A percentile compares a stretch with the other conserved stretches of the same genome.
Conservation (phyloP, 2,797 vertebrate species). For the Diceros bicornis region DNA sequence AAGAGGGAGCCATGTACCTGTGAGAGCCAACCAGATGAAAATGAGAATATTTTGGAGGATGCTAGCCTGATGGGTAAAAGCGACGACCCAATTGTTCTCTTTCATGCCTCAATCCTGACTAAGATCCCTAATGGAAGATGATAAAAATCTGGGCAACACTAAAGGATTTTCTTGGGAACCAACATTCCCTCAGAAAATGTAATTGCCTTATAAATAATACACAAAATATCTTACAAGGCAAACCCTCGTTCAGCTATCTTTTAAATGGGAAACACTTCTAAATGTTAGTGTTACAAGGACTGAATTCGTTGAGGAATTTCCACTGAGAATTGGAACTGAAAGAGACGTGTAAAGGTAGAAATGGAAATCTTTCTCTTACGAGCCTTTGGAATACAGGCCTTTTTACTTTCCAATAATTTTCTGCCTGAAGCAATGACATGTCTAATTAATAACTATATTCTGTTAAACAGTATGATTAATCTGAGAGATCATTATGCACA, state of each 20-base stretch:
- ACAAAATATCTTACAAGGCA: conserved; percentile 23
- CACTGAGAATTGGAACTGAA: conserved; percentile 64
- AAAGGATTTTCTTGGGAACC: conserved; percentile 45
- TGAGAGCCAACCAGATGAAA: background rate
- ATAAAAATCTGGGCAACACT: conserved; percentile 37
- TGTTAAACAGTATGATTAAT: conserved; percentile 79
- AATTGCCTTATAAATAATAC: conserved; percentile 63
- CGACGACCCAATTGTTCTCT: background rate
- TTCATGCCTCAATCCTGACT: background rate
- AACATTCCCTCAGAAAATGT: conserved; percentile 1
- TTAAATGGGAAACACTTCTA: conserved; percentile 59
- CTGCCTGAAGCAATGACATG: conserved; percentile 79
- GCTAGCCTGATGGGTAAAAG: background rate
- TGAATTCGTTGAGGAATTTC: conserved; percentile 71
- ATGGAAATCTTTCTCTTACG: conserved; percentile 69
- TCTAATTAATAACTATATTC: conserved; percentile 85
- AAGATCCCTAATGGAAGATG: background rate
- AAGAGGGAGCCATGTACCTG: background rate
- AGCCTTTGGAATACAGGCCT: conserved; percentile 71
- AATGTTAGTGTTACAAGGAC: conserved; percentile 55
- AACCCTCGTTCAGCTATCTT: conserved; percentile 36
- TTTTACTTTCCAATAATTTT: conserved; percentile 80
- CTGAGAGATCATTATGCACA: conserved; percentile 79
- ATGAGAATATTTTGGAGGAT: background rate
- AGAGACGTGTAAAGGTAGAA: conserved; percentile 68